Percentiles rank a stretch among this genome's conserved stretches.
Evolutionary conservation across 2,888 invertebrate genomes (phyloP).

Genomic region (Apodemia hepburni): DNA sequence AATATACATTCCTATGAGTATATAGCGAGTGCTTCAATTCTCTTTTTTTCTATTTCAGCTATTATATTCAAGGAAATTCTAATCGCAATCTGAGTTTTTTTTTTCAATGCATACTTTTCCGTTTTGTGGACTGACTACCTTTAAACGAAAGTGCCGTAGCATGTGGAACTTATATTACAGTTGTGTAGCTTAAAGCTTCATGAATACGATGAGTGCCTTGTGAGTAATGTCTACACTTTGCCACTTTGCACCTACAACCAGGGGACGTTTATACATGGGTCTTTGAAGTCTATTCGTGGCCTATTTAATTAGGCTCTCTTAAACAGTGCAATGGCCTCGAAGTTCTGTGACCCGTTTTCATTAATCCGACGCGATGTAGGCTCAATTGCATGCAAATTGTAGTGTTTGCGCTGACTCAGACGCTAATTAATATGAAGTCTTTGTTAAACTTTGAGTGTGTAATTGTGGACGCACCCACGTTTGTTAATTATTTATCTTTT

Average conservation of each 20-base stretch:
- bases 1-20: too few species aligned
- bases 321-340: background rate
- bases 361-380: conserved; percentile 1
- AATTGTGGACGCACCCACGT: conserved; percentile 8
- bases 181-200: too few species aligned
- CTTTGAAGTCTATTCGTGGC: background rate
- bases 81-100: too few species aligned
- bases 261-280: background rate
- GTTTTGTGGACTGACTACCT: too few species aligned
- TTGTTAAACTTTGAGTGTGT: background rate
- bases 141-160: too few species aligned
- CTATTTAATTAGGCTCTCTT: background rate
- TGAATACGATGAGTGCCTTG: too few species aligned
- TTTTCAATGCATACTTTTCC: too few species aligned
- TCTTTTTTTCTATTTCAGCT: too few species aligned
- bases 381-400: conserved; percentile 14
- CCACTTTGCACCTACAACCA: background rate
- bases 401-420: conserved; percentile 11
- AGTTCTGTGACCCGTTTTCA: conserved; percentile 1
- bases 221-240: too few species aligned
- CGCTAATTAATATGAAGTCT: conserved; percentile 13
- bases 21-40: too few species aligned
- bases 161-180: too few species aligned
- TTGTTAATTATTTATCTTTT: background rate
- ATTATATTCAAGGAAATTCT: too few species aligned